Evolutionary conservation across 1,140 invertebrate species (phyloP).

Genomic region (Drosophila tsacasi): DNA sequence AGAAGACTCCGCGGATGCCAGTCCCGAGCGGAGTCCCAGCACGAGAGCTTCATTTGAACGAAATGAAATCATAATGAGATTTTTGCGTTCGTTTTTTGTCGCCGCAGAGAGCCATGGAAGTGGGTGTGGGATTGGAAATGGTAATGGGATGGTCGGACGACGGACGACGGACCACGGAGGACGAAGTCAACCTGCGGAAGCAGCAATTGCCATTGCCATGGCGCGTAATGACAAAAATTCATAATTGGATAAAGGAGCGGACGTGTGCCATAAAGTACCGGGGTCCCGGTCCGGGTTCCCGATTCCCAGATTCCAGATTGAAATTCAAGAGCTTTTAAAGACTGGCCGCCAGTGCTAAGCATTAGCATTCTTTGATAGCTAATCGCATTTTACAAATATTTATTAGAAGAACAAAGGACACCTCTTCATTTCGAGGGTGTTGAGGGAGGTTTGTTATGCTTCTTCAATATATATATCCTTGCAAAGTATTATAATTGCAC

Average conservation of each 20-base stretch:
- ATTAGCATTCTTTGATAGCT: conserved; percentile 6
- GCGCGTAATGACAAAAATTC: conserved; percentile 81
- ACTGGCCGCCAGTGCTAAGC: background rate
- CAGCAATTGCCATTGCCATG: conserved; percentile 60
- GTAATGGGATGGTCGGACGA: conserved; percentile 11
- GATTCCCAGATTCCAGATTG: conserved; percentile 25
- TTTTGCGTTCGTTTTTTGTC: conserved; percentile 78
- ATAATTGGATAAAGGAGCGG: conserved; percentile 83
- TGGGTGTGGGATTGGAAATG: conserved; percentile 25
- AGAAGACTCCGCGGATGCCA: conserved; percentile 26
- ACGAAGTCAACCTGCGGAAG: conserved; percentile 26
- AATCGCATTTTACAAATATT: conserved; percentile 8
- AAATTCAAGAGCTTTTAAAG: conserved; percentile 40
- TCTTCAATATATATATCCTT: background rate
- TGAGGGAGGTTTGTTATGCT: background rate
- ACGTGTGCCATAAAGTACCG: conserved; percentile 44
- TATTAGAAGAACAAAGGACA: background rate
- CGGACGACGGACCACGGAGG: background rate
- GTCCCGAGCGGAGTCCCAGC: conserved; percentile 53
- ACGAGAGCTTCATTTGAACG: conserved; percentile 80
- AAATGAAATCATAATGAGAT: conserved; percentile 85
- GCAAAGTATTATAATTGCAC: too few relatives aligned
- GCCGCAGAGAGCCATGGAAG: conserved; percentile 35
- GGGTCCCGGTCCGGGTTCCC: background rate
- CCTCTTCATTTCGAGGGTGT: background rate